Conservation (phyloP, 2,113 vertebrate genomes). For the Fulica atra region DNA sequence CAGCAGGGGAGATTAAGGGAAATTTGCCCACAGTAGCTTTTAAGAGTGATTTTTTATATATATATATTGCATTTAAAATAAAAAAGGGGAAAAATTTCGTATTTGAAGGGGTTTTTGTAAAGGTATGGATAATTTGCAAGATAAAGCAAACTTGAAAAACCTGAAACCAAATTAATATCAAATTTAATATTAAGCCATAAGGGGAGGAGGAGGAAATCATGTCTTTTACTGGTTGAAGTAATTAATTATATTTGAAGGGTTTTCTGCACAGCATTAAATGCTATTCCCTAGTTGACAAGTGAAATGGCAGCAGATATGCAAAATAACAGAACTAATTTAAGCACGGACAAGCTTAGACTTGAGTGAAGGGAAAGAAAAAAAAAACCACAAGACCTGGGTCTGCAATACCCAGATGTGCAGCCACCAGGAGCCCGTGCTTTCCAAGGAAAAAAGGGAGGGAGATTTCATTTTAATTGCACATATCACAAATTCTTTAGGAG, state of each 20-base stretch:
- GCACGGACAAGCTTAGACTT: background rate
- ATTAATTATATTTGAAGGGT: background rate
- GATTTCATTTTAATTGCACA: background rate
- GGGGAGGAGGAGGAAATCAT: background rate
- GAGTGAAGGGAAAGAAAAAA: background rate
- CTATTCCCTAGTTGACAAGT: background rate
- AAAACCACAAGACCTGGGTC: background rate
- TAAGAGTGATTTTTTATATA: background rate
- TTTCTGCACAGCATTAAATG: background rate
- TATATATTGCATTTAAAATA: background rate
- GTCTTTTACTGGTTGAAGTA: background rate
- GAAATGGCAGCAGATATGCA: background rate
- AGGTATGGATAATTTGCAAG: background rate
- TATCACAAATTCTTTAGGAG: background rate
- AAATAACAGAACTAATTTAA: background rate
- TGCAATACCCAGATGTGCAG: background rate
- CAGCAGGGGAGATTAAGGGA: background rate
- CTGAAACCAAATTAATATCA: background rate
- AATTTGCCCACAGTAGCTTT: background rate
- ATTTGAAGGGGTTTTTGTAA: background rate
- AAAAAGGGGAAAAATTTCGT: background rate
- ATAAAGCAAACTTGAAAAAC: background rate
- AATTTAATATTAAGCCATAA: background rate
- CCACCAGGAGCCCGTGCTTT: background rate
- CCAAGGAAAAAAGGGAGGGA: background rate